A percentile compares a stretch with the other conserved stretches of the same genome.
Conservation (phyloP, 2,797 vertebrate species). For the Tapirus indicus region DNA sequence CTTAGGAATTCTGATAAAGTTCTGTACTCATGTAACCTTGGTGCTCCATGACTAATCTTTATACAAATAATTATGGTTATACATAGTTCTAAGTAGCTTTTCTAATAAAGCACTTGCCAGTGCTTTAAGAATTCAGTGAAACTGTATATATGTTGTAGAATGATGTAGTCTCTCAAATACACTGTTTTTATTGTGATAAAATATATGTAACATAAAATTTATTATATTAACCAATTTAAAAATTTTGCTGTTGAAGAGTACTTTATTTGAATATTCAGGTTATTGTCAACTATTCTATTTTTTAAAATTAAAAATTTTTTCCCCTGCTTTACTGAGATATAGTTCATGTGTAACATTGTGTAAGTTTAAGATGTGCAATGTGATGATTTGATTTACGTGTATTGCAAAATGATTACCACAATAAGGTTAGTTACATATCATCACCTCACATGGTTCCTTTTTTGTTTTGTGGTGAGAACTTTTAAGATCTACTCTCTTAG, state of each 20-base stretch:
- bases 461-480: background rate
- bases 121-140: constrained; percentile 33
- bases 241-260: background rate
- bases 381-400: background rate
- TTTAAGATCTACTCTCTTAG: background rate
- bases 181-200: background rate
- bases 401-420: background rate
- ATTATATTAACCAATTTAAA: background rate
- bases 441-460: background rate
- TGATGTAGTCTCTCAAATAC: background rate
- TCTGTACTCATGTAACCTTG: background rate
- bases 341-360: background rate
- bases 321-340: background rate
- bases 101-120: background rate
- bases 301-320: background rate
- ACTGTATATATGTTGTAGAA: background rate
- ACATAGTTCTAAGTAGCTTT: background rate
- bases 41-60: constrained; percentile 6
- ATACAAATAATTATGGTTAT: constrained; percentile 39
- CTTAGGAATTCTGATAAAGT: constrained; percentile 44
- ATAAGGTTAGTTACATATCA: background rate
- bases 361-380: background rate
- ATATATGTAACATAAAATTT: background rate
- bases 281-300: background rate
- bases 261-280: background rate